Conservation (phyloP, 2,888 invertebrate species). For the Isoperla grammatica region DNA sequence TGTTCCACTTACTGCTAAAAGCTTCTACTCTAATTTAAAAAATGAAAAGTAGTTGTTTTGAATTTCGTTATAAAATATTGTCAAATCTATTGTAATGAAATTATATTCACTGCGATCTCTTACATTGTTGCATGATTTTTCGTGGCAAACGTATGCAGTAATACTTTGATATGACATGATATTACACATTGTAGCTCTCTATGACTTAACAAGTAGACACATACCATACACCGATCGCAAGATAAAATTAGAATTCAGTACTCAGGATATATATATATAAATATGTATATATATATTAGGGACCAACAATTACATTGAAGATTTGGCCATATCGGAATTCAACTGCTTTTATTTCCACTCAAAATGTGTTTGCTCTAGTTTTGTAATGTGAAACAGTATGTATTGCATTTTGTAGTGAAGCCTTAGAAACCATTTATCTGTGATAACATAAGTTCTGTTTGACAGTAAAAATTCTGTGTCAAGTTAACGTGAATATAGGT, state of each 20-base stretch:
- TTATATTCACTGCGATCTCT: too few relatives aligned
- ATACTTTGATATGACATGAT: neutral
- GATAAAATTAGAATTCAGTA: too few relatives aligned
- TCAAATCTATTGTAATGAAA: too few relatives aligned
- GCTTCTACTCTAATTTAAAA: too few relatives aligned
- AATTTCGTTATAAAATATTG: too few relatives aligned
- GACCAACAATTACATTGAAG: conserved; percentile 14
- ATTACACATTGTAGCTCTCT: neutral
- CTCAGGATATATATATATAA: neutral
- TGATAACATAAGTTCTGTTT: conserved; percentile 5
- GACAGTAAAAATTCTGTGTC: neutral
- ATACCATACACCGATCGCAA: too few relatives aligned
- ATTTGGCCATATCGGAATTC: conserved; percentile 14
- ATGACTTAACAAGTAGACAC: neutral
- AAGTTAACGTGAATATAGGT: neutral
- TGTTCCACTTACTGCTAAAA: too few relatives aligned
- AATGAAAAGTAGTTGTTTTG: too few relatives aligned
- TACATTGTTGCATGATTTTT: neutral
- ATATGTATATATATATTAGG: conserved; percentile 11
- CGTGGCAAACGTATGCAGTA: neutral
- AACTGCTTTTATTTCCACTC: neutral
- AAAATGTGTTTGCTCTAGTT: neutral
- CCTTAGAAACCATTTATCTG: conserved; percentile 15
- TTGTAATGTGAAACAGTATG: neutral
- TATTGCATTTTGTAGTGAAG: conserved; percentile 2